Conservation (phyloP, 2,113 vertebrate genomes). For the Caracal caracal region DNA sequence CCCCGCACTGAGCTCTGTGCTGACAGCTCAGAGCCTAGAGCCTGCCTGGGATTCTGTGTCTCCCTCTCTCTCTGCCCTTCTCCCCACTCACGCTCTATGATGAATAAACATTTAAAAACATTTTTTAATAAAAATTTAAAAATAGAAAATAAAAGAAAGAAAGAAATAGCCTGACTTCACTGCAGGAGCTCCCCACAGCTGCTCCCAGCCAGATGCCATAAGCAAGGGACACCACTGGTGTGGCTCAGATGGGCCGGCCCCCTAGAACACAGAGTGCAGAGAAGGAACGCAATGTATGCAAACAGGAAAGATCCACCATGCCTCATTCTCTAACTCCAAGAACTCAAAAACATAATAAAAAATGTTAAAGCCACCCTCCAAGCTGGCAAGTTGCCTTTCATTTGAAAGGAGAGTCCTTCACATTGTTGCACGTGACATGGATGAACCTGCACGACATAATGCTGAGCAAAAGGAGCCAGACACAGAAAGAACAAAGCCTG, state of each 20-base stretch:
- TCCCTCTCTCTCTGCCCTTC: no score
- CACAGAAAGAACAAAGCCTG: background rate
- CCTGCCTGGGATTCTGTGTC: no score
- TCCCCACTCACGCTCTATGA: no score
- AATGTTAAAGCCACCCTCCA: background rate
- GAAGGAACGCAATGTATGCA: background rate
- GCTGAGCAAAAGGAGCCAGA: background rate
- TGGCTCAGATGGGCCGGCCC: background rate
- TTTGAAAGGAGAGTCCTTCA: background rate
- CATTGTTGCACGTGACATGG: background rate
- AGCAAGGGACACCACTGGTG: background rate
- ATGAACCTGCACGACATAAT: background rate
- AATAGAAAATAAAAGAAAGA: background rate
- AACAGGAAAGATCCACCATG: background rate
- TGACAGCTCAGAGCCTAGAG: no score
- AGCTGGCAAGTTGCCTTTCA: background rate
- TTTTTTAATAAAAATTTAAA: no score
- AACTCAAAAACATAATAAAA: background rate
- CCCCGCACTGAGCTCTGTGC: no score
- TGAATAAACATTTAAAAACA: no score
- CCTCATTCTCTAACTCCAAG: background rate
- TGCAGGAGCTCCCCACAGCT: background rate
- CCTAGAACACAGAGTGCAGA: background rate
- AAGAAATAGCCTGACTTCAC: background rate
- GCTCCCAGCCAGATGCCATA: background rate